Evolutionary conservation across 1,140 invertebrate species (phyloP), one percentile per base, ranked within the genome.

Genomic region (Saccostrea glomerata): DNA sequence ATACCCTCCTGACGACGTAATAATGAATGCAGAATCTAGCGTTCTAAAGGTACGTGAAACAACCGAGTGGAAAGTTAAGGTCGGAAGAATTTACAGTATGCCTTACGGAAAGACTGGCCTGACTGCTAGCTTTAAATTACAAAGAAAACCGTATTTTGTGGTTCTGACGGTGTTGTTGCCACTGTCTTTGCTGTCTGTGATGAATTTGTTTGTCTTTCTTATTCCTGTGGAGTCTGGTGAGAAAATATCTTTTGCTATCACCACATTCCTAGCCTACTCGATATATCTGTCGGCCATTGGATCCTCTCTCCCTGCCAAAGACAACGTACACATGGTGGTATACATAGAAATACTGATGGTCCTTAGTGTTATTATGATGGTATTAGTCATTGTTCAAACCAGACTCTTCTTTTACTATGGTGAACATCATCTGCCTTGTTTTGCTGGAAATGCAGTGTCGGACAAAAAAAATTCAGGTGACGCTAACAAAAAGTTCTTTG

Each of bases 141-240:
- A 15, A 25, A 77, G 70, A 36, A 77, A 77, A 36, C 84, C 84
- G 2, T 77, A 63, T n/a, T 92, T 89, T 58, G 89, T 90, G 77
- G 60, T 90, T 23, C 40, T 91, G 12, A 90, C 70, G 3, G 82
- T 92, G 2, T 73, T 91, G 17, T 36, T 90, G 60, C 91, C 91
- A 4, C 87, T 91, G 84, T 77, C 89, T 2, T 66, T 91, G 73
- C 85, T 90, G 3, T 90, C 90, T 20, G 30, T 77, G 23, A 56
- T 91, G 84, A 90, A 88, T 83, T 13, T 88, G 7, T 73, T 89
- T 54, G 88, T 89, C 25, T 92, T 92, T 30, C 66, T 91, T 4
- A 54, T 92, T 40, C 91, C 91, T 4, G 58, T 58, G 1, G 86
- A 91, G 85, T 90, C 87, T 6, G 91, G 91, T 60, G 91, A 92